Evolutionary conservation across 2,888 invertebrate genomes (phyloP), one percentile per base, ranked within the genome.

Genomic region (Oscheius sp.): DNA sequence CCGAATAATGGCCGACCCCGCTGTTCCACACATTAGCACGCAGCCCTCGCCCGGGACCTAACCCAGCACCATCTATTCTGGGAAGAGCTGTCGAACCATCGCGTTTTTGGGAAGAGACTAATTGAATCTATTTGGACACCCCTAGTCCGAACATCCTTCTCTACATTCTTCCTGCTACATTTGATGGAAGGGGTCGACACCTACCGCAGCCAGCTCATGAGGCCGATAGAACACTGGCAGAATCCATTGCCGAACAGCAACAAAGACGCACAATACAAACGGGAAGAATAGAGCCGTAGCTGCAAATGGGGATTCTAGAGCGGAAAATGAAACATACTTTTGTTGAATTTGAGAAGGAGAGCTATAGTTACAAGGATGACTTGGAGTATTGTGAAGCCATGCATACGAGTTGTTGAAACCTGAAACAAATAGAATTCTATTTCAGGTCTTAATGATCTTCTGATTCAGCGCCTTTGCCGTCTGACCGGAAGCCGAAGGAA

Each of bases 211-310:
- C 6, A 84, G 69, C 37, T 84, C 80, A 46, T 74, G 70, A 20
- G 72, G 66, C 6, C 68, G 66, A 73, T 79, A 85, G 45, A 85
- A 66, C 12, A 61, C 33, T 0, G 84, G 82, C 20, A 84, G 58
- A 15, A 74, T 37, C 0, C 74, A 27, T 39, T 86, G 86, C 80
- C 92, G 91, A 73, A 96, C 89, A 70, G 96, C 89, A 12, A 96
- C 95, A 83, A 96, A 92, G 17, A 95, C 88, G 73, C 95, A 91
- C 57, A 97, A 90, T 88, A 96, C 93, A 89, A 97, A 95, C 2
- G 96, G 96, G 87, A 96, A 92, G 17, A 93, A 93, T 70, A 96
- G 90, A 0, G 96, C 94, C 73, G 93, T 92, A 63, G 90, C 90
- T 73, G 66, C 39, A 57, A 50, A 17, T 12, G 4, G 20, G 4